Evolutionary conservation across 2,113 vertebrate species (phyloP).

Genomic region (Salvelinus fontinalis): DNA sequence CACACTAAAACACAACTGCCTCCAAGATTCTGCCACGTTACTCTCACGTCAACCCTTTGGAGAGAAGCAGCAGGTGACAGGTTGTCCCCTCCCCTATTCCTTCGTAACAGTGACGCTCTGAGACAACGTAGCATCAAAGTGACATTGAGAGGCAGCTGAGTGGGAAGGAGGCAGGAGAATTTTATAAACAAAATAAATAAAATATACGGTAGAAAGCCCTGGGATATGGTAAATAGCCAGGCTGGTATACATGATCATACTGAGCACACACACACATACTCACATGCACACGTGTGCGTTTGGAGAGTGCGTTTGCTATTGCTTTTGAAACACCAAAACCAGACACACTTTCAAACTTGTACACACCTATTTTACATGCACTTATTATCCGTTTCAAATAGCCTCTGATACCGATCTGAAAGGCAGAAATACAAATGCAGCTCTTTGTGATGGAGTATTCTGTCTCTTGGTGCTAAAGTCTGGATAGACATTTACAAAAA

Average conservation of each 20-base stretch:
- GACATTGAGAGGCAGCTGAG: conserved; percentile 17
- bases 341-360: background rate
- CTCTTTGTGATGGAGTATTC: background rate
- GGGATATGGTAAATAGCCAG: background rate
- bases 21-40: conserved; percentile 6
- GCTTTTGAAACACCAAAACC: too few species aligned
- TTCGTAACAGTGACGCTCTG: conserved; percentile 3
- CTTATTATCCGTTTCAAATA: background rate
- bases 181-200: conserved; percentile 15
- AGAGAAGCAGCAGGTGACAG: conserved; percentile 24
- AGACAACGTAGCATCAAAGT: conserved; percentile 22
- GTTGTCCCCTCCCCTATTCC: conserved; percentile 7
- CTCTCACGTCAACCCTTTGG: conserved; percentile 28
- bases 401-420: background rate
- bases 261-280: background rate
- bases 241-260: background rate
- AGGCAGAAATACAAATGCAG: background rate
- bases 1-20: background rate
- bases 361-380: background rate
- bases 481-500: background rate
- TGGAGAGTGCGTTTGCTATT: too few species aligned
- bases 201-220: conserved; percentile 2
- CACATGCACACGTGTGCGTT: background rate
- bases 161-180: background rate
- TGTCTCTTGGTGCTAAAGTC: background rate